A percentile compares a stretch with the other conserved stretches of the same genome.
phyloP scores from a whole-genome alignment of 2,888 invertebrate genomes.

The Apotomis turbidana region DNA sequence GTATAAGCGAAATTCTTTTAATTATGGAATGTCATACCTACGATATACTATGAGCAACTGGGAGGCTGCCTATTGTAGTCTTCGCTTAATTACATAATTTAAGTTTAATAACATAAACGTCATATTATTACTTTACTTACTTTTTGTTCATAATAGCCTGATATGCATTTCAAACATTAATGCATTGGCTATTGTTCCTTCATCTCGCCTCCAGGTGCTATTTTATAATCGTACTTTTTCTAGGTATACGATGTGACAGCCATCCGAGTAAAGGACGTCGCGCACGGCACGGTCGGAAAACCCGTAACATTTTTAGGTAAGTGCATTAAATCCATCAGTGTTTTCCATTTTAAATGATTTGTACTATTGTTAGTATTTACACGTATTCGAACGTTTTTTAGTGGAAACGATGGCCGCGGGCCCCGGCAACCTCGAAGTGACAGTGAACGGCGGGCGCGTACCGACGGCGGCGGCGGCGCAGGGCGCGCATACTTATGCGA shows the following conservation, averaged over 20 bases:
- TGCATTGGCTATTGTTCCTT: conserved; percentile 7
- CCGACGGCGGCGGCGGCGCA: conserved; percentile 98
- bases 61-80: no score
- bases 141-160: neutral
- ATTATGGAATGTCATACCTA: no score
- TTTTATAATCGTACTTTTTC: conserved; percentile 26
- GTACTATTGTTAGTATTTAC: no score
- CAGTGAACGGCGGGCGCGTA: conserved; percentile 98
- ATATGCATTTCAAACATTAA: neutral
- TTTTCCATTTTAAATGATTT: no score
- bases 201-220: neutral
- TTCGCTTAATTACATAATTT: no score
- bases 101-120: no score
- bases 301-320: conserved; percentile 95
- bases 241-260: conserved; percentile 96
- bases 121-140: neutral
- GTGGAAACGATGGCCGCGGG: conserved; percentile 99
- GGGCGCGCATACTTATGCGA: conserved; percentile 97
- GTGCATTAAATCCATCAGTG: conserved; percentile 26
- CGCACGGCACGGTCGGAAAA: conserved; percentile 93
- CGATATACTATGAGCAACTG: no score
- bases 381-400: conserved; percentile 55
- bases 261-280: conserved; percentile 96
- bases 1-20: no score
- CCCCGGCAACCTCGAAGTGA: conserved; percentile 98